Evolutionary conservation across 2,888 invertebrate species (phyloP), one percentile per base, ranked within the genome.

Genomic region (Pterobdella sp.): DNA sequence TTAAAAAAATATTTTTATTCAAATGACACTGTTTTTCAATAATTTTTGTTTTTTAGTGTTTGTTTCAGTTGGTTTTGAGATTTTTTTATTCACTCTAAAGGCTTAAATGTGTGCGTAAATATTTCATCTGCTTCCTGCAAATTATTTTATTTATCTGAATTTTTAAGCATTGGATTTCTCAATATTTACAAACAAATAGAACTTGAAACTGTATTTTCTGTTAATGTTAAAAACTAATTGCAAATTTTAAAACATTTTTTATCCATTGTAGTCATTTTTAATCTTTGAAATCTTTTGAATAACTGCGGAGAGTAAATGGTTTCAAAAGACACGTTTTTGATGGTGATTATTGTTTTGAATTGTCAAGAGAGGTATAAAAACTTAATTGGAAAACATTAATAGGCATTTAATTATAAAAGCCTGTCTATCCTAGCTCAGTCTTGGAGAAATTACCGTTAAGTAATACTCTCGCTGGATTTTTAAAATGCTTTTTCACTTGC

Each of bases 381-480:
- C 60, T 56, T 56, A 56, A 56, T 56, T 56, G 60, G 26, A 56
- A 56, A 56, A 3, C 60, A 56, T 56, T 56, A 56, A 56, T 56
- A 56, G 60, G 60, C 60, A 56, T 56, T 56, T n/a, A 56, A n/a
- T 56, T 56, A 56, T 56, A 56, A 56, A 56, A 56, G 60, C 4
- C 60, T 56, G 14, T 3, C 60, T 3, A 56, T n/a, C n/a, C n/a
- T n/a, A n/a, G n/a, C n/a, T n/a, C n/a, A n/a, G n/a, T n/a, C n/a
- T n/a, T n/a, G n/a, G n/a, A n/a, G n/a, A n/a, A n/a, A n/a, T n/a
- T n/a, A n/a, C n/a, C n/a, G n/a, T n/a, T n/a, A n/a, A n/a, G n/a
- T n/a, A n/a, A n/a, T n/a, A n/a, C n/a, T n/a, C n/a, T n/a, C n/a
- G n/a, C n/a, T n/a, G n/a, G n/a, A n/a, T n/a, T n/a, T n/a, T n/a